phyloP scores from a whole-genome alignment of 1,140 invertebrate species.

The Scaptodrosophila lebanonensis region DNA sequence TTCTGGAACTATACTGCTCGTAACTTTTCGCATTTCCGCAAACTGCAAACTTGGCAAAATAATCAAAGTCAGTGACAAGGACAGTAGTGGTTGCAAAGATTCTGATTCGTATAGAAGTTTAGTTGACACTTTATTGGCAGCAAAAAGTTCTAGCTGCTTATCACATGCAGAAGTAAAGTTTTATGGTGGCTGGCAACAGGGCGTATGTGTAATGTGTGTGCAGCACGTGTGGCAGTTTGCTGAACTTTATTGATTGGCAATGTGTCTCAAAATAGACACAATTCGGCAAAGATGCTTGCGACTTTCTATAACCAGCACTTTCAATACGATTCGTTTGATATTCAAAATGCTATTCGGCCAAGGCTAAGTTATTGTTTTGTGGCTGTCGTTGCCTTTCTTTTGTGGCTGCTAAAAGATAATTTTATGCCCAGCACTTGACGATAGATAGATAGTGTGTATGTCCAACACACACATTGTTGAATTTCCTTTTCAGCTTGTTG shows the following conservation, averaged over 20 bases:
- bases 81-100: not conserved
- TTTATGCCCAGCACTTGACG: slow-evolving; percentile 16
- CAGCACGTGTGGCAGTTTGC: slow-evolving; percentile 27
- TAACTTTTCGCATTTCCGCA: slow-evolving; percentile 25
- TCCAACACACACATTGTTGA: slow-evolving; percentile 20
- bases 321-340: slow-evolving; percentile 27
- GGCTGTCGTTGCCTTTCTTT: slow-evolving; percentile 37
- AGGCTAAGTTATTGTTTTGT: slow-evolving; percentile 9
- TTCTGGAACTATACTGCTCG: too few relatives aligned
- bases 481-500: slow-evolving; percentile 26
- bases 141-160: slow-evolving; percentile 1
- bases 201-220: slow-evolving; percentile 41
- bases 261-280: too few relatives aligned
- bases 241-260: slow-evolving; percentile 29
- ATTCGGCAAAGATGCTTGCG: slow-evolving; percentile 3
- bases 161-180: not conserved
- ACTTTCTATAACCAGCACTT: slow-evolving; percentile 49
- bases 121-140: not conserved
- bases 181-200: not conserved
- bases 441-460: too few relatives aligned
- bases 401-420: slow-evolving; percentile 25
- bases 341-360: slow-evolving; percentile 13
- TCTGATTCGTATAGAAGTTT: slow-evolving; percentile 1
- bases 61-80: too few relatives aligned
- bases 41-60: slow-evolving; percentile 22